Evolutionary conservation across 2,888 invertebrate species (phyloP).

Genomic region (Marronus borbonicus): DNA sequence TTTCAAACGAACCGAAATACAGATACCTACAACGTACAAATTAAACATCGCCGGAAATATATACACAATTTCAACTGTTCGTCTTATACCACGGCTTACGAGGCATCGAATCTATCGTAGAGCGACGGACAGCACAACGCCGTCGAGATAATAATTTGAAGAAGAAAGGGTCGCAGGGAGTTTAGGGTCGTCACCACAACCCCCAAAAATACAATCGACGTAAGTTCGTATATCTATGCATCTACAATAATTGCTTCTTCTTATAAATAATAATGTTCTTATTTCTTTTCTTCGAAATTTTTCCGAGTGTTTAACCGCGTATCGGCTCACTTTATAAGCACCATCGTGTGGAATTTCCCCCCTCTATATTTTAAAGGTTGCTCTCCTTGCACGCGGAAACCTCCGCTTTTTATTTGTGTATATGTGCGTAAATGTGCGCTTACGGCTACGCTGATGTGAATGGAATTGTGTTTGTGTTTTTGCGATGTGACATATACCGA

Average conservation of each 20-base stretch:
- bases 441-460: slow-evolving; percentile 1
- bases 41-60: slow-evolving; percentile 48
- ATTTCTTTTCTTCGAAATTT: neutral
- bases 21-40: neutral
- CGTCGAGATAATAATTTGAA: slow-evolving; percentile 12
- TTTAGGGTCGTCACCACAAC: slow-evolving; percentile 16
- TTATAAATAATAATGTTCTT: neutral
- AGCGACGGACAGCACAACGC: neutral
- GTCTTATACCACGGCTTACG: neutral
- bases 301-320: neutral
- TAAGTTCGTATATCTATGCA: slow-evolving; percentile 3
- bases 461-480: slow-evolving; percentile 28
- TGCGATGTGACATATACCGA: slow-evolving; percentile 1
- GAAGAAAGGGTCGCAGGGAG: slow-evolving; percentile 11
- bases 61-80: slow-evolving; percentile 19
- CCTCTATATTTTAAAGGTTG: slow-evolving; percentile 13
- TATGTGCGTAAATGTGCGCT: slow-evolving; percentile 1
- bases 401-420: slow-evolving; percentile 16
- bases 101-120: neutral
- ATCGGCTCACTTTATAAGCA: neutral
- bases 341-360: slow-evolving; percentile 13
- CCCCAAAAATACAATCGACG: slow-evolving; percentile 22
- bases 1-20: neutral
- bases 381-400: slow-evolving; percentile 9
- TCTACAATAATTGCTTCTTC: slow-evolving; percentile 6